Conservation (phyloP, 2,888 invertebrate species). For the Silvanus unidentatus region DNA sequence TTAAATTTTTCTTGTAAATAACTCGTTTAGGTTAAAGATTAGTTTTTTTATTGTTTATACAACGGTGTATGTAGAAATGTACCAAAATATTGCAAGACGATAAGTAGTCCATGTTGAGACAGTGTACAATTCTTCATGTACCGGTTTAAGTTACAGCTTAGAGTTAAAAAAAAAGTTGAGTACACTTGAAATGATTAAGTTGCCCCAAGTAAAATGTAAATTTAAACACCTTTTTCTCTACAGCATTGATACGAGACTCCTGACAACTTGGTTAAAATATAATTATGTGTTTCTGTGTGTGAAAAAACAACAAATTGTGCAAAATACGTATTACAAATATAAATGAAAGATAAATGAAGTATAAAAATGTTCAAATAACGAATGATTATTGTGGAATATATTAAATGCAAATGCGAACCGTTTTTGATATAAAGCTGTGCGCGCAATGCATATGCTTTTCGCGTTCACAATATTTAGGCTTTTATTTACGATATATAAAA, state of each 20-base stretch:
- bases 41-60: constrained; percentile 4
- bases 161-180: too few species aligned
- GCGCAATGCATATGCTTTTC: constrained; percentile 48
- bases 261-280: constrained; percentile 41
- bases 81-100: neutral
- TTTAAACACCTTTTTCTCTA: constrained; percentile 44
- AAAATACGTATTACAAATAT: constrained; percentile 21
- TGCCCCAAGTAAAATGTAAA: constrained; percentile 6
- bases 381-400: constrained; percentile 31
- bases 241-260: constrained; percentile 44
- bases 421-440: constrained; percentile 42
- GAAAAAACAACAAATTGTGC: constrained; percentile 32
- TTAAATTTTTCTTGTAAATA: constrained; percentile 1
- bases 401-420: constrained; percentile 20
- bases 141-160: too few species aligned
- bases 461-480: constrained; percentile 43
- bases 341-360: constrained; percentile 5
- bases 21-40: too few species aligned
- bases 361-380: constrained; percentile 17
- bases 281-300: constrained; percentile 44
- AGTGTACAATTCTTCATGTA: too few species aligned
- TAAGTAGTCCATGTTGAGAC: neutral
- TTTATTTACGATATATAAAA: constrained; percentile 17
- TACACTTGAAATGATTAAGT: too few species aligned
- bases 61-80: constrained; percentile 13